phyloP scores from a whole-genome alignment of 2,797 vertebrate genomes.

The Meriones psammophilus region DNA sequence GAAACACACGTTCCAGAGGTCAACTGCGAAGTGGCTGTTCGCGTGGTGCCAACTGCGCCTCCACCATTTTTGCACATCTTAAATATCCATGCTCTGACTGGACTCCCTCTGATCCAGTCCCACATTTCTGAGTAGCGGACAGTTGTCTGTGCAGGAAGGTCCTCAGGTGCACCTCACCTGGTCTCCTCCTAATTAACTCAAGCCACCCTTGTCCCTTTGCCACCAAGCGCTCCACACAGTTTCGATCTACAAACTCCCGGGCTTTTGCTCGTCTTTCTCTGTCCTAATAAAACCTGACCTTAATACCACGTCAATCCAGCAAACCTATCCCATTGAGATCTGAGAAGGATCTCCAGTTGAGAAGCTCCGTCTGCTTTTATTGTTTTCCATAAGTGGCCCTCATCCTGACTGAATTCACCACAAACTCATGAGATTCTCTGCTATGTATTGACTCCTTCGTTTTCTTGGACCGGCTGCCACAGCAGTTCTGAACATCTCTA shows the following conservation, averaged over 20 bases:
- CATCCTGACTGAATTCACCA: background rate
- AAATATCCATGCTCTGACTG: background rate
- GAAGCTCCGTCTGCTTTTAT: background rate
- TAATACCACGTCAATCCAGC: background rate
- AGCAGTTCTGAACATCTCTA: background rate
- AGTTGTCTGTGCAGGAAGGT: background rate
- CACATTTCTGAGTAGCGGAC: background rate
- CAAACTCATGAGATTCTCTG: too few species aligned
- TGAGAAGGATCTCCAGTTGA: background rate
- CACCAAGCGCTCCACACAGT: background rate
- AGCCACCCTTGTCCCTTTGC: slow-evolving; percentile 25
- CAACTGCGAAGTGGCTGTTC: slow-evolving; percentile 12
- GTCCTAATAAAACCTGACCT: background rate
- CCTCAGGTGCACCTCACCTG: background rate
- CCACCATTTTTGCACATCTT: background rate
- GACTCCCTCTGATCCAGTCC: background rate
- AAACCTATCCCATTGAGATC: slow-evolving; percentile 8
- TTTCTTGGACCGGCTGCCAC: background rate
- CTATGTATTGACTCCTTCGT: background rate
- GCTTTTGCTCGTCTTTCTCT: slow-evolving; percentile 8
- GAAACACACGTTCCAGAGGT: slow-evolving; percentile 5
- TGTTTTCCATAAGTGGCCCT: background rate
- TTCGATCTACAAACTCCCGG: background rate
- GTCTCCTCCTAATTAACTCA: slow-evolving; percentile 9
- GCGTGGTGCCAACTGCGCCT: slow-evolving; percentile 15